Percentiles rank a stretch among this genome's conserved stretches.
Conservation (phyloP, 92 coral and sea anemone genomes). For the Epizoanthus illoricatus region DNA sequence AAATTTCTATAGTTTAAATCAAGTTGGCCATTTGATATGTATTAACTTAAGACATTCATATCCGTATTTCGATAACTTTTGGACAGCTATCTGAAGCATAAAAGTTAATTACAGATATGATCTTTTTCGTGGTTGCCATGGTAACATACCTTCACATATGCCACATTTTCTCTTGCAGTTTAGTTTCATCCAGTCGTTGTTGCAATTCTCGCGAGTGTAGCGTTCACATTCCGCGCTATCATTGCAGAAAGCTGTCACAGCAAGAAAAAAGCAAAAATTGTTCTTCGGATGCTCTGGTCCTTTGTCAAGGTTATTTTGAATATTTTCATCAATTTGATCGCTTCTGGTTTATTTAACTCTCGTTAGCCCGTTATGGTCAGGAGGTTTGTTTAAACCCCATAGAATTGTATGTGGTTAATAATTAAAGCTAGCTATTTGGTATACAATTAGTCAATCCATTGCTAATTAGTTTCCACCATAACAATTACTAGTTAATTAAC, state of each 20-base stretch:
- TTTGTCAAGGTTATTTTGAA: not conserved
- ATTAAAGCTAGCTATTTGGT: too few relatives aligned
- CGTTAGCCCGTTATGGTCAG: not conserved
- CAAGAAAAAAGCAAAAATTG: not conserved
- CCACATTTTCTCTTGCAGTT: slow-evolving; percentile 94
- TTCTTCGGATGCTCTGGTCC: not conserved
- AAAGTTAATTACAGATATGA: too few relatives aligned
- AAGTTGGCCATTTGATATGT: too few relatives aligned
- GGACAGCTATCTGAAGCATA: too few relatives aligned
- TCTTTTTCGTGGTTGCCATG: too few relatives aligned
- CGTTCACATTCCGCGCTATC: slow-evolving; percentile 74
- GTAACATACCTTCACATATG: slow-evolving; percentile 77
- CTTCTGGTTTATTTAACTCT: not conserved
- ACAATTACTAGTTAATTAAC: not conserved
- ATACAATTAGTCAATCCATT: not conserved
- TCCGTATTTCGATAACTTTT: too few relatives aligned
- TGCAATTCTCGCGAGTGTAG: slow-evolving; percentile 68
- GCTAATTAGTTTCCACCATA: not conserved
- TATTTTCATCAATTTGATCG: not conserved
- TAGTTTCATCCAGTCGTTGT: slow-evolving; percentile 87
- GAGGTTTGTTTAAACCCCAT: not conserved
- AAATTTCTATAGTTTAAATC: too few relatives aligned
- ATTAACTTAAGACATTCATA: too few relatives aligned
- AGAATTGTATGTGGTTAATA: not conserved
- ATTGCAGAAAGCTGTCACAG: slow-evolving; percentile 71